Percentiles rank a stretch among this genome's conserved stretches.
Conservation (phyloP, 30 jellyfish, hydroid and myxozoan genomes). For the Pelagia noctiluca region DNA sequence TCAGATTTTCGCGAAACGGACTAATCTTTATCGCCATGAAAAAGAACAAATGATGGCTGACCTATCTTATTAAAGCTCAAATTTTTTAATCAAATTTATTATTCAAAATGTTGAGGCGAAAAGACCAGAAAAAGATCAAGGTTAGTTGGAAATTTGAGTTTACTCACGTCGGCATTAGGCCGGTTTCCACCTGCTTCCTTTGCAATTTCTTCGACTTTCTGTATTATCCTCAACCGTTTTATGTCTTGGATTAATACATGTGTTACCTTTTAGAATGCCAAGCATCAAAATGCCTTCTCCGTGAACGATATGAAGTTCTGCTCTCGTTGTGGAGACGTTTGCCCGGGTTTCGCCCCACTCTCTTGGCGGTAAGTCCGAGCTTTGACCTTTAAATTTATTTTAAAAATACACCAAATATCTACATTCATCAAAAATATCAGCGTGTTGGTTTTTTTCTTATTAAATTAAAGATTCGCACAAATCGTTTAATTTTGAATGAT, state of each 20-base stretch:
- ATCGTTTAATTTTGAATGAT: too few species aligned
- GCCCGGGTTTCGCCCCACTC: slow-evolving; percentile 24
- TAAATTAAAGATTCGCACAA: too few species aligned
- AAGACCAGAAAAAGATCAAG: slow-evolving; percentile 1
- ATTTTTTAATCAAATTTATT: too few species aligned
- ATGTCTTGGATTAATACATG: background rate
- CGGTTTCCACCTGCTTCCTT: slow-evolving; percentile 4
- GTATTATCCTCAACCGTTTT: background rate
- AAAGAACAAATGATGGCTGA: too few species aligned
- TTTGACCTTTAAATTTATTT: background rate
- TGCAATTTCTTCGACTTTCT: background rate
- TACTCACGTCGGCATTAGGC: slow-evolving; percentile 2
- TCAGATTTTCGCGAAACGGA: too few species aligned
- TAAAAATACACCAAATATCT: background rate
- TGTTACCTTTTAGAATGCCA: slow-evolving; percentile 23
- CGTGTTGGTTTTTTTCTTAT: too few species aligned
- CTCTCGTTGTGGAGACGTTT: slow-evolving; percentile 11
- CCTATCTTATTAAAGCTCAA: too few species aligned
- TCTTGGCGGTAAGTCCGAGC: slow-evolving; percentile 24
- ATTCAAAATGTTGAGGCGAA: slow-evolving; percentile 1
- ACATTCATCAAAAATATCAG: background rate
- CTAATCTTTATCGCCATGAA: too few species aligned
- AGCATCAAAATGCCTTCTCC: slow-evolving; percentile 12
- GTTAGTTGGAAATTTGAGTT: background rate
- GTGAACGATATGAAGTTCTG: slow-evolving; percentile 22